Conservation (phyloP, 2,888 invertebrate genomes). For the Polyploca ridens region DNA sequence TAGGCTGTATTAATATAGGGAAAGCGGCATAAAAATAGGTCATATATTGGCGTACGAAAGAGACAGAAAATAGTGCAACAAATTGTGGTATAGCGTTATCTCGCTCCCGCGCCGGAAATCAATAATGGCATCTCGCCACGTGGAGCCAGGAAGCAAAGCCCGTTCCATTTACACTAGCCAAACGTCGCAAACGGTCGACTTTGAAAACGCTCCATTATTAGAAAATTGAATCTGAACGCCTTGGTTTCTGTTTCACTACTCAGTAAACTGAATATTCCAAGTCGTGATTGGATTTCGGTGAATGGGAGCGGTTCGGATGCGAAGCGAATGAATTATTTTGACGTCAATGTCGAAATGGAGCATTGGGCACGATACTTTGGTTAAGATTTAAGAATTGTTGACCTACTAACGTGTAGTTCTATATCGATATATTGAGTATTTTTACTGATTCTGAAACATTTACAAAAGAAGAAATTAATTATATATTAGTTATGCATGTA, state of each 20-base stretch:
- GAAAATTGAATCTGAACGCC: constrained; percentile 61
- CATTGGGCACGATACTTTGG: constrained; percentile 2
- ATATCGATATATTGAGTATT: neutral
- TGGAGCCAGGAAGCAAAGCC: constrained; percentile 74
- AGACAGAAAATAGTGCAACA: constrained; percentile 82
- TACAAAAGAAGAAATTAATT: too few relatives aligned
- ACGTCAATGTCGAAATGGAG: constrained; percentile 10
- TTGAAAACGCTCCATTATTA: constrained; percentile 51
- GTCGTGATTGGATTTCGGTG: constrained; percentile 48
- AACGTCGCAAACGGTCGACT: constrained; percentile 62
- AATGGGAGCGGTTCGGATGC: constrained; percentile 12
- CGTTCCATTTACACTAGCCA: constrained; percentile 74
- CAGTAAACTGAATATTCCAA: constrained; percentile 20
- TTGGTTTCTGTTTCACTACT: constrained; percentile 30
- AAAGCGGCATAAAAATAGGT: constrained; percentile 83
- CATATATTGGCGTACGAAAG: constrained; percentile 80
- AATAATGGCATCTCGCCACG: constrained; percentile 83
- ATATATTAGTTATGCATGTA: neutral
- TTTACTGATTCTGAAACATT: too few relatives aligned
- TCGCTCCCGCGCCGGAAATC: constrained; percentile 80
- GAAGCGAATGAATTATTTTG: constrained; percentile 33
- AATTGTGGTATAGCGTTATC: constrained; percentile 77
- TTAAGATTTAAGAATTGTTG: neutral
- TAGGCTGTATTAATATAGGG: constrained; percentile 81
- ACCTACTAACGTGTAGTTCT: neutral